phyloP scores from a whole-genome alignment of 2,113 vertebrate genomes.

The Ptilonorhynchus violaceus region DNA sequence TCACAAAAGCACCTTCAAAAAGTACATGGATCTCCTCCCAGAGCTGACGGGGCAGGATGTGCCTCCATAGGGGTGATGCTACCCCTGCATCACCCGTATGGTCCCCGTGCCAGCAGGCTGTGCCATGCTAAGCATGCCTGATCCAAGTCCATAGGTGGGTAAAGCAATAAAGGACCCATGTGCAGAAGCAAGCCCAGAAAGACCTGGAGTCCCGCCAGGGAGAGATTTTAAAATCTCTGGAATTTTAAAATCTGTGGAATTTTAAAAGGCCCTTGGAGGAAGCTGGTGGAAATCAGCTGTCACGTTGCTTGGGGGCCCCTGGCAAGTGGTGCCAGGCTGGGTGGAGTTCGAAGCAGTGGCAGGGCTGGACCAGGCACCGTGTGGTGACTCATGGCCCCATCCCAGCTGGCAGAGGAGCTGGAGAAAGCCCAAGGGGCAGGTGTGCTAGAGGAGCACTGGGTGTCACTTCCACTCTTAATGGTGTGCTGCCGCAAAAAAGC shows the following conservation, averaged over 20 bases:
- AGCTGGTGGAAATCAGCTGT: not conserved
- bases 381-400: not conserved
- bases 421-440: not conserved
- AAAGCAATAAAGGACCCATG: not conserved
- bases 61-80: not conserved
- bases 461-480: not conserved
- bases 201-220: not conserved
- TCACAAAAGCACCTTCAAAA: accelerated
- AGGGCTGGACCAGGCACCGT: not conserved
- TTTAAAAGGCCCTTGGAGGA: not conserved
- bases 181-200: accelerated
- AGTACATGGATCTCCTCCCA: not conserved
- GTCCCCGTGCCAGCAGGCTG: not conserved
- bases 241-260: not conserved
- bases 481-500: not conserved
- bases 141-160: not conserved
- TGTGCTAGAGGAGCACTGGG: not conserved
- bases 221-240: not conserved
- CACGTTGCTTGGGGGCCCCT: not conserved
- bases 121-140: accelerated
- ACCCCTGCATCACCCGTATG: accelerated
- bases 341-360: accelerated
- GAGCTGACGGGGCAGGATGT: not conserved
- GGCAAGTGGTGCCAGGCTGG: not conserved
- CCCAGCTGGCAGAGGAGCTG: not conserved